Conservation (phyloP, 2,113 vertebrate species). For the Silurus meridionalis region DNA sequence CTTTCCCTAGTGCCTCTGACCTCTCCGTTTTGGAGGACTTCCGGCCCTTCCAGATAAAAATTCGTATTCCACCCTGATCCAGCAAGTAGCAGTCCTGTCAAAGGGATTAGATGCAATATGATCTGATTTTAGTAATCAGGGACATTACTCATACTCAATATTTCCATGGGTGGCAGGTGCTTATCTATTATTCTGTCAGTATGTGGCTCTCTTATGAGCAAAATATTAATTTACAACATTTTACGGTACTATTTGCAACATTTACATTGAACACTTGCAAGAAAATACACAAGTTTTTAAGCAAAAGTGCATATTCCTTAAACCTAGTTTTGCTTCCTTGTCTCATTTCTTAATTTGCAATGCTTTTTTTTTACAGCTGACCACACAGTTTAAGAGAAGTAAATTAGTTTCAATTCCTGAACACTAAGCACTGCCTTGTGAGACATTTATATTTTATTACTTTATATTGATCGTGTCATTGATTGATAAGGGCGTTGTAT, state of each 20-base stretch:
- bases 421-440: background rate
- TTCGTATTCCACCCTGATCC: slow-evolving; percentile 80
- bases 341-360: slow-evolving; percentile 5
- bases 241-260: background rate
- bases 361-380: background rate
- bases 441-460: background rate
- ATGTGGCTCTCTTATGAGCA: background rate
- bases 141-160: background rate
- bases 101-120: slow-evolving; percentile 11
- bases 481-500: background rate
- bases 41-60: slow-evolving; percentile 86
- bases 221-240: background rate
- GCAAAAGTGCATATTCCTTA: background rate
- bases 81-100: slow-evolving; percentile 85
- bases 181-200: background rate
- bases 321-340: background rate
- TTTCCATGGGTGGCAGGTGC: background rate
- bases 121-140: background rate
- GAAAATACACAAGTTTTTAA: background rate
- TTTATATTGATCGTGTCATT: slow-evolving; percentile 10
- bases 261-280: background rate
- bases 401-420: no score
- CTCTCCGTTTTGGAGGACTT: slow-evolving; percentile 74
- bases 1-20: slow-evolving; percentile 71
- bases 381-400: background rate